These are phyloP conservation scores for Notolabrus celidotus DNA, from an alignment of 2,797 vertebrate genomes.

Conservation along the genomic window DNA sequence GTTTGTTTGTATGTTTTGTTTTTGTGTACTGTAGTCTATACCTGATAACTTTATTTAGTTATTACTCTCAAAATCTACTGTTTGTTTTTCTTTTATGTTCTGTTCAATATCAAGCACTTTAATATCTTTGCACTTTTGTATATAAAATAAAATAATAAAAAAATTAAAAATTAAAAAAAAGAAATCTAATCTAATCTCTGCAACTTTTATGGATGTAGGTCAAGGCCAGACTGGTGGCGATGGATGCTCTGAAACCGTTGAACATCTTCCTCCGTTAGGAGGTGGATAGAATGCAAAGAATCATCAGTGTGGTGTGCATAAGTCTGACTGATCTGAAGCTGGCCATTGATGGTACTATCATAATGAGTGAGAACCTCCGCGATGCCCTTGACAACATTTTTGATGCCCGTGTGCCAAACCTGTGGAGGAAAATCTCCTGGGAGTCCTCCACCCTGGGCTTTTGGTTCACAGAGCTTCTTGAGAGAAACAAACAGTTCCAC, in stretches of 20 bases:
- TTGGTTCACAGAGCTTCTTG: conserved; percentile 91
- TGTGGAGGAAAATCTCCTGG: conserved; percentile 90
- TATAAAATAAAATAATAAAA: too few relatives aligned
- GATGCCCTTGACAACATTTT: conserved; percentile 90
- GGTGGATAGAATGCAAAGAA: conserved; percentile 89
- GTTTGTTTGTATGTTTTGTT: too few relatives aligned
- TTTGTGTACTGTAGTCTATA: too few relatives aligned
- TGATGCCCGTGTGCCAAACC: conserved; percentile 87
- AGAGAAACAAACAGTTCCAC: conserved; percentile 88
- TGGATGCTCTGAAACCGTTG: conserved; percentile 89
- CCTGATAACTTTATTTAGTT: too few relatives aligned
- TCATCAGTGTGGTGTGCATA: conserved; percentile 82
- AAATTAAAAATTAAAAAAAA: too few relatives aligned
- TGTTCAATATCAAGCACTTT: too few relatives aligned
- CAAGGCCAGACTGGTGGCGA: conserved; percentile 84
- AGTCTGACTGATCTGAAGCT: conserved; percentile 87
- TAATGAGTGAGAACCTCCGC: conserved; percentile 88
- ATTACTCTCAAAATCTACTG: too few relatives aligned
- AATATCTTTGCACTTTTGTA: too few relatives aligned
- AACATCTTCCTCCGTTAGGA: conserved; percentile 91
- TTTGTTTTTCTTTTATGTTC: too few relatives aligned
- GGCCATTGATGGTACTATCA: conserved; percentile 89
- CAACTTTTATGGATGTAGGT: conserved; percentile 56
- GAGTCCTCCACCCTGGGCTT: conserved; percentile 91
- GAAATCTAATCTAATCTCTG: conserved; percentile 15